Percentiles rank a stretch among this genome's conserved stretches.
phyloP scores from a whole-genome alignment of 2,113 vertebrate species.

The Hemiprocne comata region DNA sequence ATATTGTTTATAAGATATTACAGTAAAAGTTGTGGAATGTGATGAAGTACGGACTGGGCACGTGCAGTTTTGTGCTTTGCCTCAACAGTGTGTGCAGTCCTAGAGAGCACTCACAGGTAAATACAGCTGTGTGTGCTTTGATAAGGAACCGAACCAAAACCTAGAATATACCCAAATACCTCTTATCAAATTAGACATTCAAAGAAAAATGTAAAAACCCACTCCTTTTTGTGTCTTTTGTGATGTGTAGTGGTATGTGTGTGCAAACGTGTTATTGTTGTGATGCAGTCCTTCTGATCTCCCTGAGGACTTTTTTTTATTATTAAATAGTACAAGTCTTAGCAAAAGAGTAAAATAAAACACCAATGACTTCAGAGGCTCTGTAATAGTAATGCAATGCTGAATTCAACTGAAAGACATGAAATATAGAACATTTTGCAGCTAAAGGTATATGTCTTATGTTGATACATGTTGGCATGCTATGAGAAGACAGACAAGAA shows the following conservation, averaged over 20 bases:
- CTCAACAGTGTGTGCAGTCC: rapidly evolving
- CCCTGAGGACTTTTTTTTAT: background rate
- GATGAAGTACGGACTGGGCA: background rate
- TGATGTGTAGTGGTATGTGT: rapidly evolving
- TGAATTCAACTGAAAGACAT: background rate
- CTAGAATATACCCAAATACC: background rate
- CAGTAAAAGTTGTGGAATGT: background rate
- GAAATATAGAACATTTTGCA: background rate
- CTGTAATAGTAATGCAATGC: background rate
- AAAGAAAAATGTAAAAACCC: background rate
- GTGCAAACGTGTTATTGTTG: background rate
- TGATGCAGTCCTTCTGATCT: background rate
- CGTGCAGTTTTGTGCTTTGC: background rate
- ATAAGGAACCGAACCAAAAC: background rate
- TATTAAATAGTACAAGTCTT: background rate
- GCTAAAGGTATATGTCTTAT: background rate
- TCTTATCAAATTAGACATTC: background rate
- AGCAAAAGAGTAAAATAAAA: background rate
- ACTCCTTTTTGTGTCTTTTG: background rate
- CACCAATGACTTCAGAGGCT: background rate
- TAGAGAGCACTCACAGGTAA: background rate
- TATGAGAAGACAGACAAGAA: background rate
- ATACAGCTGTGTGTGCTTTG: background rate
- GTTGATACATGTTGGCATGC: rapidly evolving
- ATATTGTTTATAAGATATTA: background rate